phyloP scores from a whole-genome alignment of 2,797 vertebrate species.

The Semaprochilodus insignis region DNA sequence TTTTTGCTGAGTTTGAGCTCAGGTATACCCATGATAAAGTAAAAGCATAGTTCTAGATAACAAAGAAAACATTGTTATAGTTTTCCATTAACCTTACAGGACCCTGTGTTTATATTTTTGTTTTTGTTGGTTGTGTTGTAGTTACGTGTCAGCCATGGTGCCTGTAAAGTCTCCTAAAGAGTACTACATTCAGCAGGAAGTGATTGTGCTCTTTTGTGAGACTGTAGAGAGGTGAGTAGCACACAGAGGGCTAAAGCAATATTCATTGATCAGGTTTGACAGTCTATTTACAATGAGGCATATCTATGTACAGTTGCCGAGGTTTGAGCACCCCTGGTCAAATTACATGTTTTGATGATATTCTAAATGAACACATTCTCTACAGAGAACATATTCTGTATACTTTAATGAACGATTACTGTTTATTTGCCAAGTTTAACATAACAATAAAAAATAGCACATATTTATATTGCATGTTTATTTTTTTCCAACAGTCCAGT shows the following conservation, averaged over 20 bases:
- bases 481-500: no score
- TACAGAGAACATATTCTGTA: no score
- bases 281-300: neutral
- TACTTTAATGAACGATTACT: no score
- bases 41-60: neutral
- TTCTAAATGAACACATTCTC: no score
- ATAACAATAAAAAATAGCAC: no score
- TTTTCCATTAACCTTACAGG: neutral
- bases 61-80: neutral
- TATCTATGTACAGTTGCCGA: no score
- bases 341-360: no score
- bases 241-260: neutral
- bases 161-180: constrained; percentile 98
- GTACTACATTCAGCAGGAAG: constrained; percentile 97
- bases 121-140: constrained; percentile 58
- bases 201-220: constrained; percentile 98
- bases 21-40: constrained; percentile 77
- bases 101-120: neutral
- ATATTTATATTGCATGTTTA: no score
- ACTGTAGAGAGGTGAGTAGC: constrained; percentile 92
- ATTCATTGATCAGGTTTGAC: neutral
- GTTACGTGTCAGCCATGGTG: constrained; percentile 99
- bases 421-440: no score
- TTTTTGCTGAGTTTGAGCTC: constrained; percentile 98
- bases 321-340: no score